These are phyloP conservation scores for Rhadina sibilatrix DNA, from an alignment of 2,113 vertebrate genomes.

Conservation along the genomic window DNA sequence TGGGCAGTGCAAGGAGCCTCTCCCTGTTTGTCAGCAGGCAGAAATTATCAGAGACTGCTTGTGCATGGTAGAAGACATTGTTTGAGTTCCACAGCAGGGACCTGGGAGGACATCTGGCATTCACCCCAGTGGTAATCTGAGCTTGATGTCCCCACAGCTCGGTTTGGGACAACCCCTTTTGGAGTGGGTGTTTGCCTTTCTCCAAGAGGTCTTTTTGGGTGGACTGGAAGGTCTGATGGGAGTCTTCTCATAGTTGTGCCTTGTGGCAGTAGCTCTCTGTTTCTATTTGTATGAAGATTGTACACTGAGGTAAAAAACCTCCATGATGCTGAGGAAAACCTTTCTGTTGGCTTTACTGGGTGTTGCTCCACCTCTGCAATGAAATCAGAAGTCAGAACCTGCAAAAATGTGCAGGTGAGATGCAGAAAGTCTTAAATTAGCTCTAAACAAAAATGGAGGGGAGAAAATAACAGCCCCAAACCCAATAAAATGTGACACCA, in stretches of 20 bases:
- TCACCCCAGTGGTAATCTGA: background rate
- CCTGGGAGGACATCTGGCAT: background rate
- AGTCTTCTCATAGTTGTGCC: background rate
- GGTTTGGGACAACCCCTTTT: background rate
- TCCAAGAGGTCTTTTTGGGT: background rate
- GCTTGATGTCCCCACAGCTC: background rate
- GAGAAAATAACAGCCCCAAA: background rate
- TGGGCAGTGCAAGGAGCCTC: background rate
- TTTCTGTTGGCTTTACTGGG: background rate
- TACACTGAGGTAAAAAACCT: background rate
- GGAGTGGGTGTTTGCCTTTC: background rate
- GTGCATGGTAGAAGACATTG: background rate
- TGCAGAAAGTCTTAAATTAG: background rate
- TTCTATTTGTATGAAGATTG: background rate
- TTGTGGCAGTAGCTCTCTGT: background rate
- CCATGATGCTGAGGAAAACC: background rate
- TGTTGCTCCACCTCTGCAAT: background rate
- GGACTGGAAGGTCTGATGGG: background rate
- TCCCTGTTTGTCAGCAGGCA: background rate
- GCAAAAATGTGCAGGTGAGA: background rate
- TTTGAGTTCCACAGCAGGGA: background rate
- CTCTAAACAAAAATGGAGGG: background rate
- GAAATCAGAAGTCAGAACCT: background rate
- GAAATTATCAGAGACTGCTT: background rate
- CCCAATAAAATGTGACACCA: background rate